Evolutionary conservation across 2,888 invertebrate species (phyloP).

Genomic region (Rhaphigaster nebulosa): DNA sequence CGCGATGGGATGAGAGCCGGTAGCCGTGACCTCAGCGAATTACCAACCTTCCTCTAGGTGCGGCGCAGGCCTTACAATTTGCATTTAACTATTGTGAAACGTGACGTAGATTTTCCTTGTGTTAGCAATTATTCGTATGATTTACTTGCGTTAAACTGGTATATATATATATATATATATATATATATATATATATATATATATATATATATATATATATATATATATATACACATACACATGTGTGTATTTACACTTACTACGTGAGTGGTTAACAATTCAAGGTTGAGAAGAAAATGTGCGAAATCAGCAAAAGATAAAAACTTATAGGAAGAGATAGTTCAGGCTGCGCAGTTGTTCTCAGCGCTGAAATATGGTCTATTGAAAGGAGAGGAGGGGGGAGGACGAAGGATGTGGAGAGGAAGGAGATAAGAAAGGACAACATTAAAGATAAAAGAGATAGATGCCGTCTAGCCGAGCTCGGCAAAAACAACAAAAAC

Average conservation of each 20-base stretch:
- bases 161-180: too few relatives aligned
- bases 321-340: neutral
- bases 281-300: neutral
- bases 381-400: neutral
- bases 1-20: neutral
- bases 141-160: too few relatives aligned
- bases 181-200: too few relatives aligned
- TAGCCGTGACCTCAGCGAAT: neutral
- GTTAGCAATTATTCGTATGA: neutral
- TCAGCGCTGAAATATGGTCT: neutral
- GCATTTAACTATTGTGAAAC: neutral
- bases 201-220: too few relatives aligned
- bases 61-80: neutral
- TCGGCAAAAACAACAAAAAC: constrained; percentile 10
- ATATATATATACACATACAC: too few relatives aligned
- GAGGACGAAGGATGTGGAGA: constrained; percentile 13
- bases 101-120: neutral
- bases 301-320: constrained; percentile 27
- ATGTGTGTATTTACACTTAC: too few relatives aligned
- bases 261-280: too few relatives aligned
- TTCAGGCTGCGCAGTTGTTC: neutral
- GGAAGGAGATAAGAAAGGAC: constrained; percentile 33
- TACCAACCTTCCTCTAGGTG: neutral
- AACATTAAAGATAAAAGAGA: constrained; percentile 23
- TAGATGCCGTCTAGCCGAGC: constrained; percentile 19